Evolutionary conservation across 1,140 invertebrate species (phyloP).

Genomic region (Olivierus martensii): DNA sequence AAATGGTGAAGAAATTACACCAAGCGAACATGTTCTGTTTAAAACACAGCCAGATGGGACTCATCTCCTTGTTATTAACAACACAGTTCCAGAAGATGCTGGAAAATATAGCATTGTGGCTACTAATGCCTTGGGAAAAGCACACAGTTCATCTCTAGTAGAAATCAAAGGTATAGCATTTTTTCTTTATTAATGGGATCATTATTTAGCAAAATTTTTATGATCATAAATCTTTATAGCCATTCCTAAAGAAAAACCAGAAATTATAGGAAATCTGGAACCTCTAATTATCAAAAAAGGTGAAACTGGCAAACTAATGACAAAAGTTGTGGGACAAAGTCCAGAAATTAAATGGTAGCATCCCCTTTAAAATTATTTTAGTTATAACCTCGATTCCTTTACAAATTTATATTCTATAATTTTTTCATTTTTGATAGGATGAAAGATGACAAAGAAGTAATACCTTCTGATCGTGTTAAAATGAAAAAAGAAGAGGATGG

Average conservation of each 20-base stretch:
- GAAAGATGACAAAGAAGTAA: constrained; percentile 45
- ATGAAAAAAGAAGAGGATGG: constrained; percentile 42
- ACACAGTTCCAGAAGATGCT: constrained; percentile 28
- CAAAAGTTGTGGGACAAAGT: constrained; percentile 71
- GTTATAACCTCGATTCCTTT: not conserved
- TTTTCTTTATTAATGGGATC: too few relatives aligned
- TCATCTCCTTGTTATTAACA: constrained; percentile 31
- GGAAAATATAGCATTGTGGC: constrained; percentile 30
- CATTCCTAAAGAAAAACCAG: constrained; percentile 2
- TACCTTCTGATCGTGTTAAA: constrained; percentile 39
- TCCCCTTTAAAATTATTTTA: not conserved
- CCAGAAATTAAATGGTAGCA: constrained; percentile 55
- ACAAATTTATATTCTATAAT: too few relatives aligned
- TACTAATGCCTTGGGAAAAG: constrained; percentile 29
- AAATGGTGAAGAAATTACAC: constrained; percentile 11
- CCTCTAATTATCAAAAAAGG: constrained; percentile 59
- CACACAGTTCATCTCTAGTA: not conserved
- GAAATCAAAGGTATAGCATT: too few relatives aligned
- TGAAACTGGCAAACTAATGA: constrained; percentile 55
- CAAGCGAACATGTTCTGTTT: constrained; percentile 14
- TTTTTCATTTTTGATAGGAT: constrained; percentile 33
- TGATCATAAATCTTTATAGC: too few relatives aligned
- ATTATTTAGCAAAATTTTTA: too few relatives aligned
- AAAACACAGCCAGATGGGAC: constrained; percentile 24
- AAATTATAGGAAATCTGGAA: constrained; percentile 37